A percentile compares a stretch with the other conserved stretches of the same genome.
phyloP scores from a whole-genome alignment of 2,797 vertebrate genomes.

The Acanthornis magna region DNA sequence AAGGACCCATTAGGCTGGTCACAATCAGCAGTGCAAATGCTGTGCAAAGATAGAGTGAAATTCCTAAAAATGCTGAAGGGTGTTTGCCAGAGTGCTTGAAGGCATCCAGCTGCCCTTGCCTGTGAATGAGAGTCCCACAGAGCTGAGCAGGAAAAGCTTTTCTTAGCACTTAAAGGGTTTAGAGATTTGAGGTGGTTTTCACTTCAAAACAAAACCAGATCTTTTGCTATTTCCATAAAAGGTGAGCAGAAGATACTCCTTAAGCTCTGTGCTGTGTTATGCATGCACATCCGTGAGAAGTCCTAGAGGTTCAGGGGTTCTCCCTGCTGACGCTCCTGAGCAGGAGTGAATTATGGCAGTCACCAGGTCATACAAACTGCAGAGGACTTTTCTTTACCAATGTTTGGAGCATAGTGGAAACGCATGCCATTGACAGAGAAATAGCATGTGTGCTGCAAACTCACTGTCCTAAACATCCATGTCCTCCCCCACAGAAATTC shows the following conservation, averaged over 20 bases:
- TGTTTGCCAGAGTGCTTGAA: background rate
- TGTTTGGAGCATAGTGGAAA: background rate
- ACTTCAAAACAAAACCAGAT: background rate
- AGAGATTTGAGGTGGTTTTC: background rate
- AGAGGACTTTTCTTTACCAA: background rate
- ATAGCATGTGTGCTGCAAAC: background rate
- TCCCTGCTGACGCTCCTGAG: background rate
- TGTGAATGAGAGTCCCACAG: background rate
- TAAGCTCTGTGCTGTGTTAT: background rate
- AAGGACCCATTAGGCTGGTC: background rate
- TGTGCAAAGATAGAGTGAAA: background rate
- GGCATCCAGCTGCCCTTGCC: background rate
- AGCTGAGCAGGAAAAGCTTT: background rate
- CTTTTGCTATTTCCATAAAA: background rate
- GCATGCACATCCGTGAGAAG: background rate
- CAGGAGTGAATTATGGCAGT: background rate
- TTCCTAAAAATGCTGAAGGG: background rate
- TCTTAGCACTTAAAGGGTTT: background rate
- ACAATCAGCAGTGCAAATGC: background rate
- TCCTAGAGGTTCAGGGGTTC: background rate
- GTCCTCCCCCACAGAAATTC: background rate
- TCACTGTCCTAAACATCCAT: background rate
- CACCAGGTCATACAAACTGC: background rate
- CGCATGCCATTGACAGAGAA: background rate
- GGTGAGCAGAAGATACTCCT: background rate